Conservation (phyloP, 2,888 invertebrate species). For the Ptychoptera contaminata region DNA sequence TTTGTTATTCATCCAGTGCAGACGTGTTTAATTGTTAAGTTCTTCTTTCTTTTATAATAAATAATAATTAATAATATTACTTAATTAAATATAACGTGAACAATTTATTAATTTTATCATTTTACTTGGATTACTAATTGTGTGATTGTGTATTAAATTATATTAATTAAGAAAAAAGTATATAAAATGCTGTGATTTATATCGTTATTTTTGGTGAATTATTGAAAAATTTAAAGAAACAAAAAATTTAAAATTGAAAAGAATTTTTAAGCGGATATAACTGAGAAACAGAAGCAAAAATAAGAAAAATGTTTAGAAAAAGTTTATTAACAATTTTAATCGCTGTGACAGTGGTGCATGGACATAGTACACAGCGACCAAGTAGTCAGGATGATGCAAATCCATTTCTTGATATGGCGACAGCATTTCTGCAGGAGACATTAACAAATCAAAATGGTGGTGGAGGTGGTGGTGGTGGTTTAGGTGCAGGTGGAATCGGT, state of each 20-base stretch:
- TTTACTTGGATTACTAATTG: neutral
- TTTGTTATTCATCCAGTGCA: neutral
- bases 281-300: too few relatives aligned
- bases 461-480: constrained; percentile 30
- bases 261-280: too few relatives aligned
- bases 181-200: neutral
- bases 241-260: too few relatives aligned
- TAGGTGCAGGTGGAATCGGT: constrained; percentile 28
- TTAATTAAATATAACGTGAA: neutral
- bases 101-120: neutral
- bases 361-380: constrained; percentile 19
- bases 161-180: neutral
- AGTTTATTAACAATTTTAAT: neutral
- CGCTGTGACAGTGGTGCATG: neutral
- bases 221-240: too few relatives aligned
- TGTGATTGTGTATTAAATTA: neutral
- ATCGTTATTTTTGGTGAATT: neutral
- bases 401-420: constrained; percentile 52
- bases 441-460: constrained; percentile 23
- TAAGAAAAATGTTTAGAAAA: too few relatives aligned
- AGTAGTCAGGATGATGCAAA: constrained; percentile 37
- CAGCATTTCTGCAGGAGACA: constrained; percentile 49
- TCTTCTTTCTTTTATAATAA: neutral
- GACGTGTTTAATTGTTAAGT: neutral
- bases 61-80: neutral